These are phyloP conservation scores for Tamias sibiricus DNA, from an alignment of 2,113 vertebrate species.

Conservation along the genomic window DNA sequence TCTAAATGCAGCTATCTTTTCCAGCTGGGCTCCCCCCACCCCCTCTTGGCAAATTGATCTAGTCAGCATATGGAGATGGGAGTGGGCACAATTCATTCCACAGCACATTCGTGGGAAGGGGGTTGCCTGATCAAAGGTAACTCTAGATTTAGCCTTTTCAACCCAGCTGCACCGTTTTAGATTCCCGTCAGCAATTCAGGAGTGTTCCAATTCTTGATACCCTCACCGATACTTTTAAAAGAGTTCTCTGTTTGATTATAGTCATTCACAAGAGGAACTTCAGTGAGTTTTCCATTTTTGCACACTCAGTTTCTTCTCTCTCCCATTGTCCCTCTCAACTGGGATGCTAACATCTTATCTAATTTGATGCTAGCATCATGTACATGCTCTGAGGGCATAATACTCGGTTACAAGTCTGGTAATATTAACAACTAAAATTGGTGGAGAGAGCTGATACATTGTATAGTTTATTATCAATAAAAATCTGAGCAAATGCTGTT, in stretches of 20 bases:
- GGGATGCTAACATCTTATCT: neutral
- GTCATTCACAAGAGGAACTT: neutral
- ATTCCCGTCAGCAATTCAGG: neutral
- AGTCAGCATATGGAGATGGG: neutral
- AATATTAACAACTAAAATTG: neutral
- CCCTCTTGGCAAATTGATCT: neutral
- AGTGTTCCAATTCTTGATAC: neutral
- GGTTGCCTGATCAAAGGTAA: neutral
- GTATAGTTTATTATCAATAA: neutral
- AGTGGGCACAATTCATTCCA: neutral
- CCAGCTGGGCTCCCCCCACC: neutral
- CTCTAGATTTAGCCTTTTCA: neutral
- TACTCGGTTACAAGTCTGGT: neutral
- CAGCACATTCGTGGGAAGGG: neutral
- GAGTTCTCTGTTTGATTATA: neutral
- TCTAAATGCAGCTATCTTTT: slow-evolving; percentile 38
- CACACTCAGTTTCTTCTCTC: neutral
- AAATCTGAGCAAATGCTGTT: neutral
- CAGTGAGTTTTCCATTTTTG: neutral
- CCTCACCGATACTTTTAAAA: neutral
- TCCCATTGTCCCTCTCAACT: neutral
- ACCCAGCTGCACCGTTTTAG: neutral
- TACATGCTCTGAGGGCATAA: neutral
- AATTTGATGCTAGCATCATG: neutral
- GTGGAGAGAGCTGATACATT: neutral